phyloP scores from a whole-genome alignment of 2,113 vertebrate genomes.

The Brienomyrus longianalis region DNA sequence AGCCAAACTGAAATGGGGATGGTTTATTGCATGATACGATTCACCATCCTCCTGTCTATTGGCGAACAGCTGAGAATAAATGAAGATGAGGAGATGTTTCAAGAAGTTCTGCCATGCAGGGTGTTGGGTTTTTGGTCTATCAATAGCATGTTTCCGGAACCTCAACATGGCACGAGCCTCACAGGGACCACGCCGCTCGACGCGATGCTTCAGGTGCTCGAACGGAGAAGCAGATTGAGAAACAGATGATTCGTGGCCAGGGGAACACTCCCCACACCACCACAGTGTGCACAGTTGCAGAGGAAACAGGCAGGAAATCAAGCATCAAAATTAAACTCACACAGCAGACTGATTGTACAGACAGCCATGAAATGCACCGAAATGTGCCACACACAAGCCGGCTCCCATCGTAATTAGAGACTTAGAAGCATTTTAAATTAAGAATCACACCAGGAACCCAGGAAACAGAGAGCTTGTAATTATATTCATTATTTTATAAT shows the following conservation, averaged over 20 bases:
- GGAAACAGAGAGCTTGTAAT: slow-evolving; percentile 35
- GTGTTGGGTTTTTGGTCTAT: background rate
- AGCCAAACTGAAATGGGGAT: background rate
- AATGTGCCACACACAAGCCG: slow-evolving; percentile 37
- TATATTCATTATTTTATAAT: slow-evolving; percentile 8
- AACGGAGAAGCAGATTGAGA: slow-evolving; percentile 44
- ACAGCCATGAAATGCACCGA: slow-evolving; percentile 44
- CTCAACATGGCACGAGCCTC: background rate
- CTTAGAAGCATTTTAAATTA: slow-evolving; percentile 48
- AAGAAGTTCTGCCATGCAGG: background rate
- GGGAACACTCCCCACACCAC: slow-evolving; percentile 36
- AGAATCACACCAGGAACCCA: slow-evolving; percentile 24
- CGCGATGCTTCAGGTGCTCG: background rate
- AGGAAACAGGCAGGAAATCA: slow-evolving; percentile 28
- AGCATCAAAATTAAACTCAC: slow-evolving; percentile 48
- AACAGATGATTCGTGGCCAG: slow-evolving; percentile 46
- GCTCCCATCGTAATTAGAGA: slow-evolving; percentile 50
- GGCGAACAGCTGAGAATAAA: background rate
- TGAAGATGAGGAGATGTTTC: background rate
- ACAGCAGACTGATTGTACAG: slow-evolving; percentile 32
- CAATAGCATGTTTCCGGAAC: background rate
- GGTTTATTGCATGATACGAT: background rate
- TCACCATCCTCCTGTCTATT: background rate
- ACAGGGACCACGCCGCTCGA: background rate
- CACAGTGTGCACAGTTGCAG: slow-evolving; percentile 33